Conservation (phyloP, 2,888 invertebrate genomes). For the Lithophane ornitopus region DNA sequence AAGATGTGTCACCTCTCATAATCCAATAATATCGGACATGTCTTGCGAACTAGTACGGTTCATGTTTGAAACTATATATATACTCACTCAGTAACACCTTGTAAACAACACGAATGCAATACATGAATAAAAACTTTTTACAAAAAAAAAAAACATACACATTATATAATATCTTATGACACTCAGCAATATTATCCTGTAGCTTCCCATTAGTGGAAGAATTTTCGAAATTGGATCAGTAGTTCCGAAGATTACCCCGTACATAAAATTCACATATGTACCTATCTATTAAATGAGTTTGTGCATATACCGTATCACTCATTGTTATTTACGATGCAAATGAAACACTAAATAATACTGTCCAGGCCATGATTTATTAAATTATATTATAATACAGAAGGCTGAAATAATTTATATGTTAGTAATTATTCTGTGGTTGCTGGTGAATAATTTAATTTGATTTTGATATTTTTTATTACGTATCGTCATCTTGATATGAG, state of each 20-base stretch:
- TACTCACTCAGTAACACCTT: background rate
- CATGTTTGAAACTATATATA: background rate
- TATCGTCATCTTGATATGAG: background rate
- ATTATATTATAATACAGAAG: constrained; percentile 4
- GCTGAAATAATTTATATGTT: background rate
- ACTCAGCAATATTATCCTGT: no score
- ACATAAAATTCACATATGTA: background rate
- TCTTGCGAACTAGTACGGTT: background rate
- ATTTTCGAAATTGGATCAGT: no score
- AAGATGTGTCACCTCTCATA: no score
- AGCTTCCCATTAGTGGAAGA: no score
- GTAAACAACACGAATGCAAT: background rate
- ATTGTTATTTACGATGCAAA: constrained; percentile 29
- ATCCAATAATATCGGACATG: background rate
- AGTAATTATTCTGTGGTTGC: background rate
- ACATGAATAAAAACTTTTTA: no score
- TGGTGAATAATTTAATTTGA: background rate
- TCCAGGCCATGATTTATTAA: constrained; percentile 28
- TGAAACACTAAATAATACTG: background rate
- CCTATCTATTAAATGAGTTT: background rate
- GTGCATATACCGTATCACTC: background rate
- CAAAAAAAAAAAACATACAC: no score
- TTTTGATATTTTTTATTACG: background rate
- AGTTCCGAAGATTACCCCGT: no score
- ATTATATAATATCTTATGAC: no score